Evolutionary conservation across 2,797 vertebrate genomes (phyloP), one percentile per base, ranked within the genome.

Genomic region (Coregonus ussuriensis): DNA sequence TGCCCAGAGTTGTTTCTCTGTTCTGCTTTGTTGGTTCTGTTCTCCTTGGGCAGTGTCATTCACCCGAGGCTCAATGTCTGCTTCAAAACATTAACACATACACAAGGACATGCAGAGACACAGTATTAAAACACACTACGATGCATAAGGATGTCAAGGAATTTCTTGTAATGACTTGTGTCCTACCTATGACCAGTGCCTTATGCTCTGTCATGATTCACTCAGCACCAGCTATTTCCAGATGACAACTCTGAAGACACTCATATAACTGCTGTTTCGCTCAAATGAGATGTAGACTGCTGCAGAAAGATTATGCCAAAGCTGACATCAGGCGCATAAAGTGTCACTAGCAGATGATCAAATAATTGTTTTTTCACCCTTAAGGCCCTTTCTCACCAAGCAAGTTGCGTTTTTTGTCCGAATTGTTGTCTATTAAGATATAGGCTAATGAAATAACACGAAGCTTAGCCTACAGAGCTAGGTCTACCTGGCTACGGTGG

Each of bases 21-120:
- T 33, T 74, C 21, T 71, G 15, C 21, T 72, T 53, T 35, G 21
- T 4, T 62, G 37, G 21, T 37, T 74, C 25, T 65, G 54, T 16
- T 41, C 18, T 9, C 11, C 53, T 73, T 72, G 70, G 15, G 21
- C 25, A 62, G 74, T 1, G 68, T 69, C 71, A 71, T 67, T 83
- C 11, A 84, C 33, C 15, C 80, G 82, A 0, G 80, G 75, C 70
- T 89, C 77, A 84, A 91, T 90, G 81, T 87, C 92, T 93, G 83
- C 63, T 25, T 31, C 37, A 71, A 59, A 59, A 79, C 35, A 65
- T 63, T 74, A 73, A 83, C 63, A 29, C 76, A 47, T 11, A 83
- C 15, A 83, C 0, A 74, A 59, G 7, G 18, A 59, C 53, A 56
- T n/a, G 21, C 21, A 72, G 68, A 72, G 1, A 72, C 53, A 59